Percentiles rank a stretch among this genome's conserved stretches.
These are phyloP conservation scores for Dyspetes luteomarginatus DNA, from an alignment of 2,888 invertebrate genomes.

Conservation along the genomic window DNA sequence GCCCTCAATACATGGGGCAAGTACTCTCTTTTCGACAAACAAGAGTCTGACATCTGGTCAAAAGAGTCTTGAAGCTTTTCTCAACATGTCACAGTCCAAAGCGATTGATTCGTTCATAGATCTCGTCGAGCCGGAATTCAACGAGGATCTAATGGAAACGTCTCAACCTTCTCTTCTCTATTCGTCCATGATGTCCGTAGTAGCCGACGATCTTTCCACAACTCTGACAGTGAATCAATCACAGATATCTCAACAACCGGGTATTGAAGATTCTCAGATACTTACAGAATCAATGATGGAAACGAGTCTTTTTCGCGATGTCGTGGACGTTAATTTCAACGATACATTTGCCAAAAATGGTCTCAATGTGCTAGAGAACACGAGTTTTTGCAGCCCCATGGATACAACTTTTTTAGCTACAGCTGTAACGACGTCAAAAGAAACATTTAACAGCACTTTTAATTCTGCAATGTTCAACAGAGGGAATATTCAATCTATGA, in stretches of 20 bases:
- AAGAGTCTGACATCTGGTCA: conserved; percentile 71
- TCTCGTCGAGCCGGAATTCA: conserved; percentile 77
- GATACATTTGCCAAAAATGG: conserved; percentile 60
- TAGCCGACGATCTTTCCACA: conserved; percentile 49
- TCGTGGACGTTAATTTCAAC: conserved; percentile 68
- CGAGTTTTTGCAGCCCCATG: conserved; percentile 18
- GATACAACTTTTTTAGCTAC: conserved; percentile 46
- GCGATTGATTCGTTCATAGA: conserved; percentile 80
- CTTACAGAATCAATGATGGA: conserved; percentile 80
- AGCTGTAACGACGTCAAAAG: not conserved
- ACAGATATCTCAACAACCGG: conserved; percentile 38
- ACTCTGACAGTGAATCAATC: conserved; percentile 43
- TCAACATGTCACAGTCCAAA: conserved; percentile 78
- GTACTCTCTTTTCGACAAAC: conserved; percentile 24
- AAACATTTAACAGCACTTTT: conserved; percentile 37
- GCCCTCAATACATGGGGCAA: conserved; percentile 60
- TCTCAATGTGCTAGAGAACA: conserved; percentile 52
- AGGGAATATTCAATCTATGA: conserved; percentile 3
- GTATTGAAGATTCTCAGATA: conserved; percentile 75
- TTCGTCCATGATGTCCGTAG: conserved; percentile 72
- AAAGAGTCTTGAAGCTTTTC: conserved; percentile 80
- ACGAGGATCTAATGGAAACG: conserved; percentile 77
- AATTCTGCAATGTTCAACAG: conserved; percentile 7
- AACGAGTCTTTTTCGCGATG: conserved; percentile 76
- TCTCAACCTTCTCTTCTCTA: conserved; percentile 79